phyloP scores from a whole-genome alignment of 2,888 invertebrate genomes.

The Cheilosia urbana region DNA sequence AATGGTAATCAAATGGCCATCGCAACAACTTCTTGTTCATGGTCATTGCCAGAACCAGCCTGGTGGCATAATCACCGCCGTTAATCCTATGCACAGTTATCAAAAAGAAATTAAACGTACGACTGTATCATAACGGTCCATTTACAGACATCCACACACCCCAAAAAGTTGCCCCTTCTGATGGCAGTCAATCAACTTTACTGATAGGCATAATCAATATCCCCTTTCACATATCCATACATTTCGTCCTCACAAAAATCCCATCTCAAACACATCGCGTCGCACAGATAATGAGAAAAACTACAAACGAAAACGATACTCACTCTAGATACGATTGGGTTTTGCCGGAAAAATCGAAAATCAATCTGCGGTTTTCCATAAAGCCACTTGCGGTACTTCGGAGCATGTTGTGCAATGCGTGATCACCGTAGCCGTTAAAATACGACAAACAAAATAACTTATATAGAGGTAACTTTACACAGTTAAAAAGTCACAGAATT shows the following conservation, averaged over 20 bases:
- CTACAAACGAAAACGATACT: conserved; percentile 77
- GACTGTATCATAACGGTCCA: conserved; percentile 34
- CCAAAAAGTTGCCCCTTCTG: conserved; percentile 52
- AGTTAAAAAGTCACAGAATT: conserved; percentile 64
- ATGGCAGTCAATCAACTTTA: conserved; percentile 60
- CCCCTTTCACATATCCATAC: conserved; percentile 7
- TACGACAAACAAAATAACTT: conserved; percentile 54
- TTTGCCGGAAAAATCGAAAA: conserved; percentile 83
- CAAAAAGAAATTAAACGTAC: conserved; percentile 64
- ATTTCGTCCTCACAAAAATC: conserved; percentile 7
- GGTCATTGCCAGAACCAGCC: conserved; percentile 5
- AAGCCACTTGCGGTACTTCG: conserved; percentile 79
- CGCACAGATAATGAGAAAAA: conserved; percentile 36
- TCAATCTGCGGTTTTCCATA: conserved; percentile 82
- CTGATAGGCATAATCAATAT: conserved; percentile 63
- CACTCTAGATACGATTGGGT: conserved; percentile 82
- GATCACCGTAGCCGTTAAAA: conserved; percentile 67
- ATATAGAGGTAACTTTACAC: conserved; percentile 41
- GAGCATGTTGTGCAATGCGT: conserved; percentile 58
- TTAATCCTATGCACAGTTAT: conserved; percentile 50
- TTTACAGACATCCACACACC: not conserved
- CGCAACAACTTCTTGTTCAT: conserved; percentile 25
- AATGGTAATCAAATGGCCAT: conserved; percentile 21
- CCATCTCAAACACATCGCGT: no score
- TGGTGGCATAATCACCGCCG: conserved; percentile 41